Evolutionary conservation across 64 coral and sea anemone genomes (phyloP), one percentile per base, ranked within the genome.

Genomic region (Dendrophyllia cribrosa): DNA sequence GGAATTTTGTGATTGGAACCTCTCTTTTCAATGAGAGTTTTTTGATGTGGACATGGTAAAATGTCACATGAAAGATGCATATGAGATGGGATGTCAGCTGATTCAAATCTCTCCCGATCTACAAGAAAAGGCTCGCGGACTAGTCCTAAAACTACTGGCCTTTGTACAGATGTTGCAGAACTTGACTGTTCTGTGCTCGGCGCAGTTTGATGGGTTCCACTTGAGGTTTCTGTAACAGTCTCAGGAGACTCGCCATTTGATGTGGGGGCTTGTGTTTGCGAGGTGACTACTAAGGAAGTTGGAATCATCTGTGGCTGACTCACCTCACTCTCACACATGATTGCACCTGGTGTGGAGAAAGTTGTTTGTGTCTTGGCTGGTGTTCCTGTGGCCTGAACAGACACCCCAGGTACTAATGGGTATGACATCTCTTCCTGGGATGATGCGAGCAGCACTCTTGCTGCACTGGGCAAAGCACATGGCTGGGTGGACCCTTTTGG

Each of bases 31-130:
- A 84, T 84, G 10, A 84, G 80, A 62, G 61, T 34, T 67, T 14
- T 84, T 84, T 88, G 86, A 75, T 88, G 86, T 19, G 82, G 72
- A 78, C 91, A 93, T 52, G 91, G 91, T 68, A 93, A 62, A 62
- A 93, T 93, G 23, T 93, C 91, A 87, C 91, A 93, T 58, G 83
- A 79, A 43, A 93, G 83, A 48, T 93, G 91, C 91, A 93, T 77
- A 43, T 87, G 91, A 52, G 91, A 85, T 44, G 65, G 73, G 19
- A 93, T 44, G 6, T 70, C 16, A 3, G 17, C 59, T 49, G 34
- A 13, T 79, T 55, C 21, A 56, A 79, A 58, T 59, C 70, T 23
- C 4, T 43, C 21, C 67, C 14, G 16, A 16, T 81, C 85, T 5
- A 43, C 9, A 10, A 59, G 6, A 66, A 58, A 20, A 24, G 51